Evolutionary conservation across 1,140 invertebrate species (phyloP), one percentile per base, ranked within the genome.

Genomic region (Lepidurus apus): DNA sequence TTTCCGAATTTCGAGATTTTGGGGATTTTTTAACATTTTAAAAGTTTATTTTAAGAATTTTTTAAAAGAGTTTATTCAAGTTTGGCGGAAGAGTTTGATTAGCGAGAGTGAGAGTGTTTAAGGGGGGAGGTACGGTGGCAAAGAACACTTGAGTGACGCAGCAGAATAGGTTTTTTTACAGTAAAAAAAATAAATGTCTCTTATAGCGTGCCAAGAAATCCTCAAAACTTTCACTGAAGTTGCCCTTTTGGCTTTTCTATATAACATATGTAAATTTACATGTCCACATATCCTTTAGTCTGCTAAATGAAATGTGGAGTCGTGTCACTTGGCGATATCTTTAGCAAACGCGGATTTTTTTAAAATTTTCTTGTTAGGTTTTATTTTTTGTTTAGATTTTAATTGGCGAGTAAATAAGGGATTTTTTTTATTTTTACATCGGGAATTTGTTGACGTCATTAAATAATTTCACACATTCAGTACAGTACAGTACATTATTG

Each of bases 201-300:
- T 9, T n/a, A 65, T n/a, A 17, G 17, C 17, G 17, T 65, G 53
- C 53, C 53, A 65, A 65, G 53, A 65, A 65, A 65, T n/a, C 4
- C 17, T 13, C 17, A 21, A 65, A 65, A 65, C 53, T 65, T 65
- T 65, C 53, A 65, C 53, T 65, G 53, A 65, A 65, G 53, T 65
- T 65, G 53, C 53, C 53, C 53, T 65, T 65, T 65, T 65, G 53
- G 53, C 53, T 21, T 21, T 21, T 65, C 21, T 8, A 4, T 13
- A 65, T 0, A 13, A 21, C 21, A n/a, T 65, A 65, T 65, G 53
- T 17, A 65, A 65, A 65, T 65, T 65, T n/a, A 21, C 34, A 34
- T 34, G 34, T 34, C 34, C 1, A 34, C 34, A 34, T 34, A 34
- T 34, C 34, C 34, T 34, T 34, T 34, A 34, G 34, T 34, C 34